Percentiles rank a stretch among this genome's conserved stretches.
Evolutionary conservation across 2,797 vertebrate species (phyloP).

Genomic region (Loriculus beryllinus): DNA sequence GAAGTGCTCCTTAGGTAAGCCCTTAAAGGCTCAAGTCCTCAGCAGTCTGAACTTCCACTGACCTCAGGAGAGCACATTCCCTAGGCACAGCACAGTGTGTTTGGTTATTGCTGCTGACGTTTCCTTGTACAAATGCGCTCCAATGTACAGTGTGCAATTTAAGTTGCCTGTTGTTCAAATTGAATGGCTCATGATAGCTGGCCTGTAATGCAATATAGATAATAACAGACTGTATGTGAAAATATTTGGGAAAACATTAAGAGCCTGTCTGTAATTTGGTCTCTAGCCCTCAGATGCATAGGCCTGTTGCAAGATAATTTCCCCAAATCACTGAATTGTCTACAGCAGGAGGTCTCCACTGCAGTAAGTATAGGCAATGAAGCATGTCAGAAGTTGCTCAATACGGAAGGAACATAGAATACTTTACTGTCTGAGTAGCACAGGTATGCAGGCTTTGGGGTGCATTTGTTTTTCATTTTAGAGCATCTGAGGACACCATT

Average conservation of each 20-base stretch:
- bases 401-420: neutral
- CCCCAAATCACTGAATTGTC: neutral
- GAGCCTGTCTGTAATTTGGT: conserved; percentile 54
- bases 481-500: neutral
- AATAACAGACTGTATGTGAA: conserved; percentile 38
- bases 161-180: conserved; percentile 1
- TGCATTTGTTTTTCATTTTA: neutral
- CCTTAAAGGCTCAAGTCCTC: neutral
- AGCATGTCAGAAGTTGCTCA: neutral
- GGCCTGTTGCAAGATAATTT: conserved; percentile 8
- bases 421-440: neutral
- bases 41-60: neutral
- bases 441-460: neutral
- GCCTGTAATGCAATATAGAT: conserved; percentile 23
- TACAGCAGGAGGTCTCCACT: neutral
- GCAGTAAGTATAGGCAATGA: neutral
- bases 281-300: neutral
- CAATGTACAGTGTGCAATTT: neutral
- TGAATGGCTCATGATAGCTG: conserved; percentile 19
- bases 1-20: neutral
- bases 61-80: neutral
- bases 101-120: accelerated
- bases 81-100: neutral
- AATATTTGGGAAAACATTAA: conserved; percentile 24
- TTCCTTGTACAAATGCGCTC: neutral